phyloP scores from a whole-genome alignment of 2,888 invertebrate species.

The Dryomyza anilis region DNA sequence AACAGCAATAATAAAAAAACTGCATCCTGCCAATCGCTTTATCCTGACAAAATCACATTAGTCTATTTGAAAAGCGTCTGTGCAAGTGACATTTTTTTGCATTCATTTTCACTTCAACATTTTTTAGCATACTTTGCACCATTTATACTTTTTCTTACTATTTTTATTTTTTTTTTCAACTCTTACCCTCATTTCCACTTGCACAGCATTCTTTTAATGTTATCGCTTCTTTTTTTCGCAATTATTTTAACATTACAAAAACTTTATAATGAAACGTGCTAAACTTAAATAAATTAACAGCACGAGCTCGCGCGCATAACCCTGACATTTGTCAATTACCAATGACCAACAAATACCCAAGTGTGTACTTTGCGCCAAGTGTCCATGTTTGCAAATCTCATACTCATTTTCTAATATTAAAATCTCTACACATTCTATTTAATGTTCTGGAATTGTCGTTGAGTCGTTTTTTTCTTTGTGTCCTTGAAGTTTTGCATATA shows the following conservation, averaged over 20 bases:
- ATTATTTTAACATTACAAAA: not conserved
- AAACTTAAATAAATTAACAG: conserved; percentile 11
- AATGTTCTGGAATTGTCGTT: too few species aligned
- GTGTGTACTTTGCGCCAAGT: too few species aligned
- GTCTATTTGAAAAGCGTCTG: not conserved
- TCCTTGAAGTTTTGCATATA: too few species aligned
- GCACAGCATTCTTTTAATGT: not conserved
- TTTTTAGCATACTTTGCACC: not conserved
- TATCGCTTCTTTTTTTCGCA: not conserved
- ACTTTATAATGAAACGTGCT: not conserved
- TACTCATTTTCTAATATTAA: too few species aligned
- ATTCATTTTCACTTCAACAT: not conserved
- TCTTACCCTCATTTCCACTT: not conserved
- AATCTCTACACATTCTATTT: too few species aligned
- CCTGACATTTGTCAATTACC: conserved; percentile 13
- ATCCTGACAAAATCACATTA: not conserved
- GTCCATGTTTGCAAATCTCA: too few species aligned
- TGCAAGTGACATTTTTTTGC: not conserved
- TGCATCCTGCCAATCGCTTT: too few species aligned
- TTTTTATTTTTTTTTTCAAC: not conserved
- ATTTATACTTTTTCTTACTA: not conserved
- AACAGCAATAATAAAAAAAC: too few species aligned
- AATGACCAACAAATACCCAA: too few species aligned
- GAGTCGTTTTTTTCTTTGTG: too few species aligned
- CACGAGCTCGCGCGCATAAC: not conserved